phyloP scores from a whole-genome alignment of 37 sponge, comb jelly and placozoan genomes.

The Lycopodina hypogea region DNA sequence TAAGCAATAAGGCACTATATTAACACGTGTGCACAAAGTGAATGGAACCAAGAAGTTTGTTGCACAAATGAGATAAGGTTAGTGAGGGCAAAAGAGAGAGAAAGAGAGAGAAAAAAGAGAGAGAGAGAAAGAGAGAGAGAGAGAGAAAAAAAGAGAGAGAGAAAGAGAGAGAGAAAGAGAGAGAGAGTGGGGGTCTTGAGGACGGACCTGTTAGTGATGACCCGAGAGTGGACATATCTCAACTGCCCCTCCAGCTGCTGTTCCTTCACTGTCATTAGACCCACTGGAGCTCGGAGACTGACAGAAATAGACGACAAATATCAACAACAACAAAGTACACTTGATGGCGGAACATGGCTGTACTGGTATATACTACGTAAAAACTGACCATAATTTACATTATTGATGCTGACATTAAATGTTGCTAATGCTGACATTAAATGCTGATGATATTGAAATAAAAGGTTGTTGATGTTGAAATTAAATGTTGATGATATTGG shows the following conservation, averaged over 20 bases:
- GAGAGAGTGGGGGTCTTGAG: slow-evolving; percentile 6
- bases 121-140: not conserved
- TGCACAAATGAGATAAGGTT: not conserved
- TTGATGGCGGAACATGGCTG: not conserved
- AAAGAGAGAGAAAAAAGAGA: not conserved
- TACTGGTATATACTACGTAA: too few species aligned
- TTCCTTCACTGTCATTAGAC: slow-evolving; percentile 85
- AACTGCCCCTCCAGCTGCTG: slow-evolving; percentile 89
- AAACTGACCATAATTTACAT: too few species aligned
- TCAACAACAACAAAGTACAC: not conserved
- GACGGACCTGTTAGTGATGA: slow-evolving; percentile 69
- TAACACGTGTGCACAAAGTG: too few species aligned
- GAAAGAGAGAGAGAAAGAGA: slow-evolving; percentile 16
- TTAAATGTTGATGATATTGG: too few species aligned
- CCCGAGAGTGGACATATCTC: slow-evolving; percentile 86
- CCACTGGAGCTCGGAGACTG: slow-evolving; percentile 78
- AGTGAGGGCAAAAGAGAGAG: not conserved
- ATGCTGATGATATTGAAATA: too few species aligned
- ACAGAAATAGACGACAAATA: not conserved
- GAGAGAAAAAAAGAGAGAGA: slow-evolving; percentile 4
- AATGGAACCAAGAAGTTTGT: not conserved
- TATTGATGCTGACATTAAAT: too few species aligned
- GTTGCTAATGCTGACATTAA: too few species aligned
- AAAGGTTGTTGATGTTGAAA: too few species aligned
- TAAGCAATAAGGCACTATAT: not conserved